Evolutionary conservation across 2,888 invertebrate species (phyloP), one percentile per base, ranked within the genome.

Genomic region (Chymomyza caudatula): DNA sequence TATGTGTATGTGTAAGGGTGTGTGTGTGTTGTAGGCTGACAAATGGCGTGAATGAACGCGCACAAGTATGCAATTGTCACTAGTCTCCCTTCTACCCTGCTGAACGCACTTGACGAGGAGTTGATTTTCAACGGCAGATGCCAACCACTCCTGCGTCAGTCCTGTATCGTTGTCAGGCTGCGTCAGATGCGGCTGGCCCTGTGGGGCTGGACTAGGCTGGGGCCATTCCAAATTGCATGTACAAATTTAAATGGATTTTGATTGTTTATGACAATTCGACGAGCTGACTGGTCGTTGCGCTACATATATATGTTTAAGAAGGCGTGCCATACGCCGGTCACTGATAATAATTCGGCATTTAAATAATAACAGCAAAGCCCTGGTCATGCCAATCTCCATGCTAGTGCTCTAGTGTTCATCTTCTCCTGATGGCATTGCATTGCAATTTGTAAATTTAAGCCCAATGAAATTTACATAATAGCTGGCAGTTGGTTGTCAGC

Each of bases 161-260:
- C 4, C 3, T 25, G 60, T 37, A 29, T 60, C 57, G 62, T 61
- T 56, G 43, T 53, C 55, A 60, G 59, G 5, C 54, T 56, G n/a
- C 71, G 61, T 63, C 73, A 74, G 76, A 70, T 74, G 69, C 54
- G 56, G 55, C 19, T 29, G 60, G 25, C 57, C 8, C 52, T 42
- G 42, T 42, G 17, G 44, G 53, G 61, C 65, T 49, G 71, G 71
- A 37, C 29, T 37, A 37, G 29, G 29, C 29, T 11, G 11, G 11
- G 29, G 29, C 29, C 67, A 65, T 69, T 51, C 76, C 84, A 81
- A 86, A 81, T 87, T 76, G 78, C 77, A 85, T 85, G 85, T 78
- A 82, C 76, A 78, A 85, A 86, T 87, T 86, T 79, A 87, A 88
- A 88, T 88, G 87, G 88, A 83, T 87, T 88, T 88, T 87, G 87